These are phyloP conservation scores for Melospiza georgiana DNA, from an alignment of 2,113 vertebrate species.

Conservation along the genomic window DNA sequence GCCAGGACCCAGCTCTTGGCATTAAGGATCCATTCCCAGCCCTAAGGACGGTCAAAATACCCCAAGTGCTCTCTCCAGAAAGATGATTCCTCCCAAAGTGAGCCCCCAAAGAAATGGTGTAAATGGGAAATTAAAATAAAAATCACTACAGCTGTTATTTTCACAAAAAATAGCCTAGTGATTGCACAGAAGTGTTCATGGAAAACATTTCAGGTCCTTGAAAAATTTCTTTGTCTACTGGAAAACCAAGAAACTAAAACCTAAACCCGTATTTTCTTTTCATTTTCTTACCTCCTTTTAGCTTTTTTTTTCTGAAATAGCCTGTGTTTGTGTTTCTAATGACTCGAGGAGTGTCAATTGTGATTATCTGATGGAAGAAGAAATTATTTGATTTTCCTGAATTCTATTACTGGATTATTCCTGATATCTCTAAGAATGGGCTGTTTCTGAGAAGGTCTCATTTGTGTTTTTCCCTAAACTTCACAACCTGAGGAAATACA, in stretches of 20 bases:
- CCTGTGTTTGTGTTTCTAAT: neutral
- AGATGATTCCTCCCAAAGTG: neutral
- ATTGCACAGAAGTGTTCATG: neutral
- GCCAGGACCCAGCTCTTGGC: neutral
- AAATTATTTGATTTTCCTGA: neutral
- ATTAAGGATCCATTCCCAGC: neutral
- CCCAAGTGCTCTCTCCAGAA: neutral
- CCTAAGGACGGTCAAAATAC: fast-evolving
- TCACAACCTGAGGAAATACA: neutral
- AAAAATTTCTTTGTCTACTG: neutral
- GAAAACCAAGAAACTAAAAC: neutral
- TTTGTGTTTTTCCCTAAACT: neutral
- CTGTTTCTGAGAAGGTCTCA: neutral
- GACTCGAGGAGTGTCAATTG: neutral
- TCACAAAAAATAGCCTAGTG: neutral
- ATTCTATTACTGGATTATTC: neutral
- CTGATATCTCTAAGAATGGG: neutral
- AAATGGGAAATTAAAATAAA: neutral
- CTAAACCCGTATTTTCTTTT: neutral
- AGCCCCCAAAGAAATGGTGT: neutral
- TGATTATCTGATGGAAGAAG: neutral
- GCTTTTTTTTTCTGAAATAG: neutral
- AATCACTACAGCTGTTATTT: neutral
- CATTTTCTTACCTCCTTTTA: neutral
- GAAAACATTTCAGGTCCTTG: neutral